These are phyloP conservation scores for Mustelus asterias DNA, from an alignment of 2,113 vertebrate genomes.

Conservation along the genomic window DNA sequence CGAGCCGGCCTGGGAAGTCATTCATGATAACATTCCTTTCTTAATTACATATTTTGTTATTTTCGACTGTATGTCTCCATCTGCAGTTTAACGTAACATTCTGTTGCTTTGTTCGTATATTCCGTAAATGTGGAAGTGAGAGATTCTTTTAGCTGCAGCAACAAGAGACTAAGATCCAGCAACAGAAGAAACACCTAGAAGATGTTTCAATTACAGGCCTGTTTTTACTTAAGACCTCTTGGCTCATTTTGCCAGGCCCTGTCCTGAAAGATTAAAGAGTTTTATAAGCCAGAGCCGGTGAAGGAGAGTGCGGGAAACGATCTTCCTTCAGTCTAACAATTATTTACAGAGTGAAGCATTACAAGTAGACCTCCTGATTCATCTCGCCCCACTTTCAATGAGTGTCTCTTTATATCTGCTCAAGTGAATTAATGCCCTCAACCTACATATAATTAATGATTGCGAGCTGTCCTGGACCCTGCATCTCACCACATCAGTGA, in stretches of 20 bases:
- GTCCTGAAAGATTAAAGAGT: background rate
- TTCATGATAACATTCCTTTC: conserved; percentile 24
- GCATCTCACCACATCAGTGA: background rate
- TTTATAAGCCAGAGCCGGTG: background rate
- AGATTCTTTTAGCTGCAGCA: background rate
- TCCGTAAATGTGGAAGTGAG: background rate
- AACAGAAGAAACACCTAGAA: background rate
- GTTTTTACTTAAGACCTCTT: background rate
- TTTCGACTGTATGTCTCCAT: conserved; percentile 29
- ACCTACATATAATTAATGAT: background rate
- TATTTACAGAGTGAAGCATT: background rate
- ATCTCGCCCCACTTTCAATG: background rate
- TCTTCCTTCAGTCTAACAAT: background rate
- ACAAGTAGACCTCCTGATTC: background rate
- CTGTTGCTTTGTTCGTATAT: background rate
- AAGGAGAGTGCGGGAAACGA: background rate
- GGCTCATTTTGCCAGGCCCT: background rate
- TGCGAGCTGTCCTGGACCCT: background rate
- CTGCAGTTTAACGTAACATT: background rate
- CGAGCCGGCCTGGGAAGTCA: background rate
- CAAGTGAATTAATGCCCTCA: background rate
- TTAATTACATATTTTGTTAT: conserved; percentile 37
- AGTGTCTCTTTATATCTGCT: background rate
- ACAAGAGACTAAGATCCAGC: background rate
- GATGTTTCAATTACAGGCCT: background rate